A percentile compares a stretch with the other conserved stretches of the same genome.
These are phyloP conservation scores for Coryphaenoides rupestris DNA, from an alignment of 2,113 vertebrate species.

Conservation along the genomic window DNA sequence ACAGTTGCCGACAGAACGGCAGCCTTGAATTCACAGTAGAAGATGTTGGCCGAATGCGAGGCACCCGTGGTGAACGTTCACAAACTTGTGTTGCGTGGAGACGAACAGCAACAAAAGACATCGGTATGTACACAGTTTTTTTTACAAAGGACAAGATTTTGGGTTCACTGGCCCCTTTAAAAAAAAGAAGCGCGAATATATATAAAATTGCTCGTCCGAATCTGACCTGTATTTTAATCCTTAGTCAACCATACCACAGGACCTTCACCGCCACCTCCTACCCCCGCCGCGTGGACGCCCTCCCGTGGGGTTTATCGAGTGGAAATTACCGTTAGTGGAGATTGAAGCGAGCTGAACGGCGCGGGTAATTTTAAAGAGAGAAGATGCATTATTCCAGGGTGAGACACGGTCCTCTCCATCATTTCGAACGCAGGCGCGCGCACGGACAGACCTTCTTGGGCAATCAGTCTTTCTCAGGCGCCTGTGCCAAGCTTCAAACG, in stretches of 20 bases:
- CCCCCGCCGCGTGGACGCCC: not conserved
- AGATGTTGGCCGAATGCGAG: too few species aligned
- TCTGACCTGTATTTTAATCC: not conserved
- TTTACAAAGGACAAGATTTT: too few species aligned
- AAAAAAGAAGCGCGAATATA: too few species aligned
- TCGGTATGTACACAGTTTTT: too few species aligned
- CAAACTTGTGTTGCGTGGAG: too few species aligned
- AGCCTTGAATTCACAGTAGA: too few species aligned
- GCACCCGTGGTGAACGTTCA: too few species aligned
- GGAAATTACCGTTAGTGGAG: conserved; percentile 29
- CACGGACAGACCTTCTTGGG: conserved; percentile 20
- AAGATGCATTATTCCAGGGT: conserved; percentile 27
- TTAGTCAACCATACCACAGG: too few species aligned
- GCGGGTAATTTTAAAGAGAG: conserved; percentile 13
- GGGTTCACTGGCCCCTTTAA: too few species aligned
- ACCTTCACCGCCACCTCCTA: not conserved
- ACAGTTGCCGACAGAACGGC: too few species aligned
- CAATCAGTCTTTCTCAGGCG: conserved; percentile 29
- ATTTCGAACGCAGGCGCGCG: conserved; percentile 12
- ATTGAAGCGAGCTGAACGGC: conserved; percentile 18
- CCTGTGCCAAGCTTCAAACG: conserved; percentile 27
- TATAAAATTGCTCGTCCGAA: too few species aligned
- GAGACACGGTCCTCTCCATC: conserved; percentile 26
- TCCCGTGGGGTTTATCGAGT: conserved; percentile 10
- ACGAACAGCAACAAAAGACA: too few species aligned